Conservation (phyloP, 2,797 vertebrate genomes). For the Xerus rutilus region DNA sequence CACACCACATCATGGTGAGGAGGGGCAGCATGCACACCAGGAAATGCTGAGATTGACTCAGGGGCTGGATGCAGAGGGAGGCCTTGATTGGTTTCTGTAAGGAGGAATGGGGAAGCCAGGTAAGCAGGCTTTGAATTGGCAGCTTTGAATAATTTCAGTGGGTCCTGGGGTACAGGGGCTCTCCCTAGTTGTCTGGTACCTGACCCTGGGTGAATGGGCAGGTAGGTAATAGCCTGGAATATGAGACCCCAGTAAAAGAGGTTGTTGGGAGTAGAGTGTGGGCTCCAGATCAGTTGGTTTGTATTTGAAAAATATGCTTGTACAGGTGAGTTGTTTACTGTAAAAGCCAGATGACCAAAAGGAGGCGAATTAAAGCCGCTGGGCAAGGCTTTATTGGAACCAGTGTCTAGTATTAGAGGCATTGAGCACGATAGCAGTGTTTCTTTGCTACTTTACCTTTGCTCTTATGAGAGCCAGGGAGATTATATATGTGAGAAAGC, state of each 20-base stretch:
- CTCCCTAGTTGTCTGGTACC: background rate
- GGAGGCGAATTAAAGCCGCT: too few relatives aligned
- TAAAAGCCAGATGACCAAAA: too few relatives aligned
- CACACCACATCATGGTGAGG: rapidly evolving
- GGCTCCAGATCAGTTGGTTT: background rate
- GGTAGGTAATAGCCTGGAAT: background rate
- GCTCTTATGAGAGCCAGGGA: background rate
- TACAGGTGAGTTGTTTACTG: background rate
- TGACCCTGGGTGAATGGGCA: background rate
- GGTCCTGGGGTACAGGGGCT: background rate
- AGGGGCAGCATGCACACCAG: background rate
- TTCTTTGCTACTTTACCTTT: background rate
- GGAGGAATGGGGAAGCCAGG: background rate
- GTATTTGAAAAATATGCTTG: background rate
- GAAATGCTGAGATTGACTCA: background rate
- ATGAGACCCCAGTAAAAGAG: background rate
- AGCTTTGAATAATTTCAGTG: background rate
- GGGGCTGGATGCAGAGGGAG: background rate
- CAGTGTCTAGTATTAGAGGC: background rate
- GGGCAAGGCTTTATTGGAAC: too few relatives aligned
- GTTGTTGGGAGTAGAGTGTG: background rate
- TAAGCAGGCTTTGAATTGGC: background rate
- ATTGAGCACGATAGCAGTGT: background rate
- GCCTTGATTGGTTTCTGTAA: background rate
- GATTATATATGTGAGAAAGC: background rate